These are phyloP conservation scores for Oeneis ivallda DNA, from an alignment of 2,888 invertebrate species.

Conservation along the genomic window DNA sequence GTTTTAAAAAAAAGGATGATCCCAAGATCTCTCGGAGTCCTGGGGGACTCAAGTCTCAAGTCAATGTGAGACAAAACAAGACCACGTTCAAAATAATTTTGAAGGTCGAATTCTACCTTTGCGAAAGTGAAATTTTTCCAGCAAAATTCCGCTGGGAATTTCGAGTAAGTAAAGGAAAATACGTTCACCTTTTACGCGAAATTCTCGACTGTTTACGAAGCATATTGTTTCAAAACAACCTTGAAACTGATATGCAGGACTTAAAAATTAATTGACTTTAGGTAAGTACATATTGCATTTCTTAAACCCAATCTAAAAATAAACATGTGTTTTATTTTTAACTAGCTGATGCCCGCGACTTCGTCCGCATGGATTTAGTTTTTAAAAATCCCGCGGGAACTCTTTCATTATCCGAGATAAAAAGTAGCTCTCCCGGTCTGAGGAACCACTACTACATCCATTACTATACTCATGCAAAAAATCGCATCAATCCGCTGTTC, in stretches of 20 bases:
- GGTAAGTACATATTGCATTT: background rate
- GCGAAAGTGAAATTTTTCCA: background rate
- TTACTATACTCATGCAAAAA: too few species aligned
- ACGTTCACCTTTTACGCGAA: slow-evolving; percentile 2
- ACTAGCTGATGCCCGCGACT: background rate
- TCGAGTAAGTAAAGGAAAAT: background rate
- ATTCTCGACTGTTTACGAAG: background rate
- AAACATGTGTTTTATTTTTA: background rate
- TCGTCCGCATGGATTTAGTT: background rate
- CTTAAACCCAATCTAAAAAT: background rate
- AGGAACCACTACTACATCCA: too few species aligned
- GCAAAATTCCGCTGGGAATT: background rate
- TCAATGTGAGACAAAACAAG: too few species aligned
- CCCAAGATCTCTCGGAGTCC: too few species aligned
- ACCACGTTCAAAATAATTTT: background rate
- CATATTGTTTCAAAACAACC: background rate
- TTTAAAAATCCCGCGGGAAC: too few species aligned
- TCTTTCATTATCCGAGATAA: too few species aligned
- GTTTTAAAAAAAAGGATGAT: too few species aligned
- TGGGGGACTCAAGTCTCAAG: too few species aligned
- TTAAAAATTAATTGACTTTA: slow-evolving; percentile 1
- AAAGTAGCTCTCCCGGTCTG: too few species aligned
- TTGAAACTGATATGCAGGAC: background rate
- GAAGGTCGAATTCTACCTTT: background rate
- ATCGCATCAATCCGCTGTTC: too few species aligned